Evolutionary conservation across 2,888 invertebrate genomes (phyloP).

Genomic region (Macaria liturata): DNA sequence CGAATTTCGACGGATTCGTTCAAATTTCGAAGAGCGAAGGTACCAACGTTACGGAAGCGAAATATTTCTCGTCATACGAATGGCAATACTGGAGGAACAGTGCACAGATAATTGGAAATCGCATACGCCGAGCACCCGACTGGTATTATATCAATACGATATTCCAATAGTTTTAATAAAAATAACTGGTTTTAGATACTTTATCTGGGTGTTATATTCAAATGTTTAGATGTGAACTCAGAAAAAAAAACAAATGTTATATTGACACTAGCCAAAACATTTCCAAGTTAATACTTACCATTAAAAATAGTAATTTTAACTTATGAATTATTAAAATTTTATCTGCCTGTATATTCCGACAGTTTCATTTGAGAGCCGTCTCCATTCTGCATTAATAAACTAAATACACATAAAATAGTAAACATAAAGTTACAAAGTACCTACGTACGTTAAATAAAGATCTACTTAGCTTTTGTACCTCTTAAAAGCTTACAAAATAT

Average conservation of each 20-base stretch:
- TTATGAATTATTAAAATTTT: no score
- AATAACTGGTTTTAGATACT: slow-evolving; percentile 9
- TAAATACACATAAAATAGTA: neutral
- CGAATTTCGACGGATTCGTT: slow-evolving; percentile 30
- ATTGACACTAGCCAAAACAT: no score
- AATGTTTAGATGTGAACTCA: no score
- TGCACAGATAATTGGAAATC: slow-evolving; percentile 66
- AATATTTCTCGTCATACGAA: slow-evolving; percentile 55
- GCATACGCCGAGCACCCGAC: slow-evolving; percentile 47
- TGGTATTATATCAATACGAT: slow-evolving; percentile 50
- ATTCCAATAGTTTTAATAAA: slow-evolving; percentile 35
- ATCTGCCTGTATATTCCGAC: no score
- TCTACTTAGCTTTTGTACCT: no score
- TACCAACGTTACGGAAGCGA: slow-evolving; percentile 43
- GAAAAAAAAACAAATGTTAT: no score
- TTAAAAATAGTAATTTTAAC: no score
- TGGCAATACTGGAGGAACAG: slow-evolving; percentile 52
- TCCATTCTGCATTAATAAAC: no score
- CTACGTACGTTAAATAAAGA: no score
- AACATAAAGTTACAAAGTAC: neutral
- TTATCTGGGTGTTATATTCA: neutral
- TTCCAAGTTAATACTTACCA: no score
- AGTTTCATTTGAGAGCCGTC: no score
- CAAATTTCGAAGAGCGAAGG: slow-evolving; percentile 28
- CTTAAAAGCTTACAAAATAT: no score